A percentile compares a stretch with the other conserved stretches of the same genome.
Evolutionary conservation across 2,113 vertebrate species (phyloP).

Genomic region (Gulo gulo): DNA sequence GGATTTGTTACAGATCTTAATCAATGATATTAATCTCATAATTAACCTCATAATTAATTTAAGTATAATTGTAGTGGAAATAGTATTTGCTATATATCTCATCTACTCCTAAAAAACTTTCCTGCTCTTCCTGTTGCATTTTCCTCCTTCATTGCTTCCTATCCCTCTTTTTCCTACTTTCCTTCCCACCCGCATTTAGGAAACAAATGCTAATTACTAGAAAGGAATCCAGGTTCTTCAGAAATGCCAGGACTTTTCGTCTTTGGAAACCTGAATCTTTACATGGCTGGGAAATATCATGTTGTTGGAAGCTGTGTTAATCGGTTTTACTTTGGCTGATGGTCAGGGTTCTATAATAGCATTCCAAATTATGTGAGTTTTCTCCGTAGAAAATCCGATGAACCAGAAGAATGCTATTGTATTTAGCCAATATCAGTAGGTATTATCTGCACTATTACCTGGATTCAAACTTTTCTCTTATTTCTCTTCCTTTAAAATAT

Average conservation of each 20-base stretch:
- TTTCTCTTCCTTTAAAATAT: neutral
- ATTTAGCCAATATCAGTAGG: neutral
- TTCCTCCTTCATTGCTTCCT: neutral
- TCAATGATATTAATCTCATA: slow-evolving; percentile 56
- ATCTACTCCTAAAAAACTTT: neutral
- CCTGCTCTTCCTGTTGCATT: neutral
- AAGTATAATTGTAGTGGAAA: slow-evolving; percentile 2
- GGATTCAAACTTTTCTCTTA: neutral
- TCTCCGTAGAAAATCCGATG: neutral
- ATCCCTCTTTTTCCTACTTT: neutral
- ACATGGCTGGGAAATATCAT: neutral
- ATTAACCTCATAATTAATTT: slow-evolving; percentile 49
- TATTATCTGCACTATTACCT: neutral
- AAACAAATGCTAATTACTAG: neutral
- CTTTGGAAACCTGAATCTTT: neutral
- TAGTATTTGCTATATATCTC: slow-evolving; percentile 43
- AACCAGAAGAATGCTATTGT: neutral
- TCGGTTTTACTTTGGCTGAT: neutral
- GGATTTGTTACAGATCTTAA: slow-evolving; percentile 40
- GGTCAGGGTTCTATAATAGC: neutral
- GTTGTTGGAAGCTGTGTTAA: neutral
- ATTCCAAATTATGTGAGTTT: neutral
- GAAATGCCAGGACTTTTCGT: neutral
- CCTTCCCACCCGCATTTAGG: neutral
- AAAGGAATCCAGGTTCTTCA: neutral